Evolutionary conservation across 2,113 vertebrate species (phyloP).

Genomic region (Tragelaphus buxtoni): DNA sequence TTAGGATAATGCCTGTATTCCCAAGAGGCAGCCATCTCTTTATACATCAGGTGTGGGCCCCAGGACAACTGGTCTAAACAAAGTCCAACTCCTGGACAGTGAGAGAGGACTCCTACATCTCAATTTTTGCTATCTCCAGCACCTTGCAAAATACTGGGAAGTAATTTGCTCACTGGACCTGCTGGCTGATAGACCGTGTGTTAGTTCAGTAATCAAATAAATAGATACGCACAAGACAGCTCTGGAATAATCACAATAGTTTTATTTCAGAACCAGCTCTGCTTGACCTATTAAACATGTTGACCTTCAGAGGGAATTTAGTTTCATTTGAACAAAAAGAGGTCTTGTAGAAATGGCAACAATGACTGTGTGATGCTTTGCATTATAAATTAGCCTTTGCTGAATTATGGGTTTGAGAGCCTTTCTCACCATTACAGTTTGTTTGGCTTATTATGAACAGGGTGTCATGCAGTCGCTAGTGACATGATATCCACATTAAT

Average conservation of each 20-base stretch:
- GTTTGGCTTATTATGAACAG: neutral
- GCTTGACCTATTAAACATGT: neutral
- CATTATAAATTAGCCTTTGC: neutral
- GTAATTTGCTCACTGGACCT: neutral
- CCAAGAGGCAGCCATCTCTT: neutral
- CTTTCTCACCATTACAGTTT: neutral
- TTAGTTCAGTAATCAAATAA: neutral
- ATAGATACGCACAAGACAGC: neutral
- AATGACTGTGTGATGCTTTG: neutral
- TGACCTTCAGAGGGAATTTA: neutral
- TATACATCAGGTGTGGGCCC: neutral
- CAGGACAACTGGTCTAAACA: neutral
- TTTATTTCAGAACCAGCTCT: conserved; percentile 2
- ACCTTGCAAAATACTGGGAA: neutral
- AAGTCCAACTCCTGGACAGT: neutral
- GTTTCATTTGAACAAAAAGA: neutral
- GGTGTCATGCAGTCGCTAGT: neutral
- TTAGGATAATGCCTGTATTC: neutral
- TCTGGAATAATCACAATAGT: neutral
- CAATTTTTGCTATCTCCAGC: neutral
- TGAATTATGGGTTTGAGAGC: neutral
- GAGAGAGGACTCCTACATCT: neutral
- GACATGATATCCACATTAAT: neutral
- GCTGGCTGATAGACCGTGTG: neutral
- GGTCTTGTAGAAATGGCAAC: neutral